These are phyloP conservation scores for Cydia fagiglandana DNA, from an alignment of 1,140 invertebrate genomes.

Conservation along the genomic window DNA sequence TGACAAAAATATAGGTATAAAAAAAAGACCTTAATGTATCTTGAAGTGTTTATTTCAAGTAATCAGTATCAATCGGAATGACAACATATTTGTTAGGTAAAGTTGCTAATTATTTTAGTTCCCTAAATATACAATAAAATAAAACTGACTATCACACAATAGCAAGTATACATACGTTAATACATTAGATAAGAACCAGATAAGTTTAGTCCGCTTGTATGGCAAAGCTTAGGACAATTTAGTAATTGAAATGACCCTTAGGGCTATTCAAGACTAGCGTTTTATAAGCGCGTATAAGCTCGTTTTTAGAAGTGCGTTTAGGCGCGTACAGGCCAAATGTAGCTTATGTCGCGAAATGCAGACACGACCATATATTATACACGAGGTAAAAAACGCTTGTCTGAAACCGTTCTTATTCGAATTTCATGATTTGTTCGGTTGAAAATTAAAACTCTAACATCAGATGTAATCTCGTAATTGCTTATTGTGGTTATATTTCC, in stretches of 20 bases:
- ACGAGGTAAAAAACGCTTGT: no score
- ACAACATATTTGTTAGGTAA: not conserved
- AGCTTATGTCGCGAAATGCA: no score
- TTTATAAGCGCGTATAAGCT: no score
- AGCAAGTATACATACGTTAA: not conserved
- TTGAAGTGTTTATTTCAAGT: conserved; percentile 1
- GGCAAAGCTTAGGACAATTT: not conserved
- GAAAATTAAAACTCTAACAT: no score
- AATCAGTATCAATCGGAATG: not conserved
- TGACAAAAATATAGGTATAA: not conserved
- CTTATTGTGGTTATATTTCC: no score
- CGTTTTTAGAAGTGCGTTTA: no score
- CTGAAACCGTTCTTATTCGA: no score
- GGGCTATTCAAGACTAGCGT: no score
- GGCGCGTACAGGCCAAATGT: no score
- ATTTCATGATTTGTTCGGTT: no score
- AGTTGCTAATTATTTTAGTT: not conserved
- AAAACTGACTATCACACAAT: not conserved
- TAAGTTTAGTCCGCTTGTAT: not conserved
- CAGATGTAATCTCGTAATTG: no score
- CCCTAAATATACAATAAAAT: not conserved
- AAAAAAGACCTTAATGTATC: not conserved
- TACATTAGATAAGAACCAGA: conserved; percentile 7
- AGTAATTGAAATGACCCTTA: not conserved
- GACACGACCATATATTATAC: no score